Evolutionary conservation across 2,113 vertebrate genomes (phyloP), one percentile per base, ranked within the genome.

Genomic region (Stigmatopora argus): DNA sequence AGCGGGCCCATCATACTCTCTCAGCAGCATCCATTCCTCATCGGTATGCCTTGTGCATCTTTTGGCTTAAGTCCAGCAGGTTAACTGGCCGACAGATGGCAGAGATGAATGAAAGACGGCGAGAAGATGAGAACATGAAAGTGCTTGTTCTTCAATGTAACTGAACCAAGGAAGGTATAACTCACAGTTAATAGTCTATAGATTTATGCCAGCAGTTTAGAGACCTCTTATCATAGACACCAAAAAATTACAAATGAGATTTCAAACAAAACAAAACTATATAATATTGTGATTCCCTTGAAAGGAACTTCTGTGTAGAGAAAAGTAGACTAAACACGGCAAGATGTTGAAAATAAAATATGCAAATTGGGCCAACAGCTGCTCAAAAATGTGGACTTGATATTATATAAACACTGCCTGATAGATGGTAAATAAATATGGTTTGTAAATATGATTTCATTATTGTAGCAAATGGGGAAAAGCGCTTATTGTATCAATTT

Each of bases 1-100:
- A 80, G 76, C 59, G 77, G 67, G 74, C 65, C 80, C 73, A 78
- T 86, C 77, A 83, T 77, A 73, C 74, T 81, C 77, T 71, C 72
- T 79, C 84, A 71, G 71, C 21, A n/a, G 53, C 11, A 21, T 71
- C 62, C 23, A 64, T 57, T 45, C 60, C 73, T 69, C 70, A 60
- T 11, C 73, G 67, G 71, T 59, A 70, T 69, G 60, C 53, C 67
- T 73, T 49, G 52, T 26, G 14, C 64, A 41, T 59, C 10, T 4
- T 18, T n/a, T 19, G 35, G 7, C 35, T 41, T 41, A n/a, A 12
- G 18, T 59, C 35, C 57, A 61, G 7, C 9, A 6, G 13, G 38
- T 45, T 23, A 61, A 61, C 38, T 45, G 41, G 38, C 38, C 21
- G 44, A n/a, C 38, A 45, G 38, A 41, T 44, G 38, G 59, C 6